A percentile compares a stretch with the other conserved stretches of the same genome.
phyloP scores from a whole-genome alignment of 2,888 invertebrate genomes.

The Lochmaea crataegi region DNA sequence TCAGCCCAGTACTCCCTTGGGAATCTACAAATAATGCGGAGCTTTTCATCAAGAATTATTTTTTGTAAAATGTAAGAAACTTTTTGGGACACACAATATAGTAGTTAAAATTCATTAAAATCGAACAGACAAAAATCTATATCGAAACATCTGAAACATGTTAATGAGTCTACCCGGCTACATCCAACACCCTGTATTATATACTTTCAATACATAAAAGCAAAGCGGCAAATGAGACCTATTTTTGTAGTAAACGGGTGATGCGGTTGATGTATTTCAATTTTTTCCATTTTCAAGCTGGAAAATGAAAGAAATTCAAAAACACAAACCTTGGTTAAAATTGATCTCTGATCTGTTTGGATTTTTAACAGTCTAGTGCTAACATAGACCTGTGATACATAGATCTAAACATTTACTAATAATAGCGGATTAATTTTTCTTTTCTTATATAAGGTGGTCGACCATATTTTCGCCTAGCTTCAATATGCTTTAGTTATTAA shows the following conservation, averaged over 20 bases:
- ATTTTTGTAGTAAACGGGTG: conserved; percentile 31
- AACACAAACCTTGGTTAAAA: conserved; percentile 17
- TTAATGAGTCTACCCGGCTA: background rate
- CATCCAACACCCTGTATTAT: conserved; percentile 10
- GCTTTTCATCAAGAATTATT: too few species aligned
- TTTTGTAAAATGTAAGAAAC: too few species aligned
- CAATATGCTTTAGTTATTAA: background rate
- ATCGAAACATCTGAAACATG: too few species aligned
- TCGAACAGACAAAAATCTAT: too few species aligned
- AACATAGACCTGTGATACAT: conserved; percentile 59
- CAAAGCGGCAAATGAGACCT: conserved; percentile 33
- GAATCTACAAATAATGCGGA: too few species aligned
- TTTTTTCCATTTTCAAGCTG: background rate
- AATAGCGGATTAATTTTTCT: conserved; percentile 55
- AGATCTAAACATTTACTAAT: conserved; percentile 60
- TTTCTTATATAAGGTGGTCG: conserved; percentile 41
- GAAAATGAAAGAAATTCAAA: background rate
- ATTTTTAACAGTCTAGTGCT: conserved; percentile 54
- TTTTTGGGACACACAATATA: too few species aligned
- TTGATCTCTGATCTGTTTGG: conserved; percentile 48
- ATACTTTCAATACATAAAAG: conserved; percentile 28
- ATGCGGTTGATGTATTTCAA: conserved; percentile 8
- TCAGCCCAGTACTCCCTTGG: too few species aligned
- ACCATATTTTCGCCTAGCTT: conserved; percentile 23
- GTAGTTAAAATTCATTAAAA: too few species aligned